Percentiles rank a stretch among this genome's conserved stretches.
phyloP scores from a whole-genome alignment of 2,888 invertebrate species.

The Folsomia candida region DNA sequence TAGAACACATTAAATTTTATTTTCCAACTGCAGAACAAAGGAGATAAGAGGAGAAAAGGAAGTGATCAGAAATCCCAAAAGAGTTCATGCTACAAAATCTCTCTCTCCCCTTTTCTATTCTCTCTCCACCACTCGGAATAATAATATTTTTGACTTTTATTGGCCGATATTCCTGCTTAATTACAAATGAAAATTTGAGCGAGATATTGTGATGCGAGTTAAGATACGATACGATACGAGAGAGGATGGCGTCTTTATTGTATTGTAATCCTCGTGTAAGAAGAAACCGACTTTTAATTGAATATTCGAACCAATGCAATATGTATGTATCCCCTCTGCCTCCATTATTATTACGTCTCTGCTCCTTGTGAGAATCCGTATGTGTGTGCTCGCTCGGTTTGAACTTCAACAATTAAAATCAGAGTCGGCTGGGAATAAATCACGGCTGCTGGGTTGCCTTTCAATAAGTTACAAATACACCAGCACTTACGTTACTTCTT shows the following conservation, averaged over 20 bases:
- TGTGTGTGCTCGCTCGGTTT: too few species aligned
- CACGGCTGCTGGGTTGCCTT: not conserved
- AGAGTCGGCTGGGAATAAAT: not conserved
- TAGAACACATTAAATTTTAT: not conserved
- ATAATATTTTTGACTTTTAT: slow-evolving; percentile 39
- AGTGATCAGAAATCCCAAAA: not conserved
- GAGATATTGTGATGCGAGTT: too few species aligned
- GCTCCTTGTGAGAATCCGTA: too few species aligned
- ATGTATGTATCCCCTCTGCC: not conserved
- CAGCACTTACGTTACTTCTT: too few species aligned
- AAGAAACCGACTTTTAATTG: slow-evolving; percentile 5
- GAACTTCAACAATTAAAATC: not conserved
- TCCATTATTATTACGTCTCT: too few species aligned
- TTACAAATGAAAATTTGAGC: slow-evolving; percentile 43
- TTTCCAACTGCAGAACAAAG: not conserved
- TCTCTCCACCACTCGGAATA: slow-evolving; percentile 21
- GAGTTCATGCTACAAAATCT: not conserved
- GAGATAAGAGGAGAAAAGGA: not conserved
- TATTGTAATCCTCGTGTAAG: not conserved
- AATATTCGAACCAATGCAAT: not conserved
- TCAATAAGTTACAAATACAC: too few species aligned
- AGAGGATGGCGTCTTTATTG: slow-evolving; percentile 13
- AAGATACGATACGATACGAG: too few species aligned
- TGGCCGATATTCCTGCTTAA: slow-evolving; percentile 41
- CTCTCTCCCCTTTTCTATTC: slow-evolving; percentile 15